A percentile compares a stretch with the other conserved stretches of the same genome.
These are phyloP conservation scores for Cataglyphis hispanica DNA, from an alignment of 1,140 invertebrate species.

Conservation along the genomic window DNA sequence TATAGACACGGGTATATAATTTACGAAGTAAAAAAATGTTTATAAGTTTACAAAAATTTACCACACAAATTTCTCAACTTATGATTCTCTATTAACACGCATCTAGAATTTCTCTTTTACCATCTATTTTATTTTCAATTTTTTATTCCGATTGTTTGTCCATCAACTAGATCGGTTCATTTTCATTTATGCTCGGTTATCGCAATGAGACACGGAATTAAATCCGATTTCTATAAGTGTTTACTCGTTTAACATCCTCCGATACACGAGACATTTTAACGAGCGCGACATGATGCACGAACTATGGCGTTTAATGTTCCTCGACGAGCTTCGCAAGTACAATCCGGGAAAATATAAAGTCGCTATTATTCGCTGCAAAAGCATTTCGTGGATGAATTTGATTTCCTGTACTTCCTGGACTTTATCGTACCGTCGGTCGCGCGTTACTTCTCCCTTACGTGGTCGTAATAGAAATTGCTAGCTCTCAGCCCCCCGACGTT, in stretches of 20 bases:
- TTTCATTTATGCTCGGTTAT: slow-evolving; percentile 24
- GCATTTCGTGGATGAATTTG: slow-evolving; percentile 62
- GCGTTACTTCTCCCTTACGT: slow-evolving; percentile 57
- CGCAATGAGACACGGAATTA: slow-evolving; percentile 18
- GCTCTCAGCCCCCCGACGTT: slow-evolving; percentile 30
- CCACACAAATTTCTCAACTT: not conserved
- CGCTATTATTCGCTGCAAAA: slow-evolving; percentile 45
- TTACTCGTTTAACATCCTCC: slow-evolving; percentile 27
- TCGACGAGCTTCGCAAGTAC: slow-evolving; percentile 35
- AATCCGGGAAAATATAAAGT: slow-evolving; percentile 52
- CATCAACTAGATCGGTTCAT: not conserved
- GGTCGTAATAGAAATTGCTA: slow-evolving; percentile 68
- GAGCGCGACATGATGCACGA: slow-evolving; percentile 39
- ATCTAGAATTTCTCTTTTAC: not conserved
- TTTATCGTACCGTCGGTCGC: slow-evolving; percentile 62
- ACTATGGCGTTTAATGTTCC: slow-evolving; percentile 45
- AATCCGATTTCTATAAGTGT: slow-evolving; percentile 18
- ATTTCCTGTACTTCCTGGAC: slow-evolving; percentile 70
- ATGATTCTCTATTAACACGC: not conserved
- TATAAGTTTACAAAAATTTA: slow-evolving; percentile 8
- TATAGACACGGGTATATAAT: not conserved
- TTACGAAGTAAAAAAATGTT: not conserved
- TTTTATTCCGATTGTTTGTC: not conserved
- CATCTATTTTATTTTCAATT: not conserved
- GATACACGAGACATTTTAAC: slow-evolving; percentile 25